These are phyloP conservation scores for Meliscaeva auricollis DNA, from an alignment of 2,888 invertebrate genomes.

Conservation along the genomic window DNA sequence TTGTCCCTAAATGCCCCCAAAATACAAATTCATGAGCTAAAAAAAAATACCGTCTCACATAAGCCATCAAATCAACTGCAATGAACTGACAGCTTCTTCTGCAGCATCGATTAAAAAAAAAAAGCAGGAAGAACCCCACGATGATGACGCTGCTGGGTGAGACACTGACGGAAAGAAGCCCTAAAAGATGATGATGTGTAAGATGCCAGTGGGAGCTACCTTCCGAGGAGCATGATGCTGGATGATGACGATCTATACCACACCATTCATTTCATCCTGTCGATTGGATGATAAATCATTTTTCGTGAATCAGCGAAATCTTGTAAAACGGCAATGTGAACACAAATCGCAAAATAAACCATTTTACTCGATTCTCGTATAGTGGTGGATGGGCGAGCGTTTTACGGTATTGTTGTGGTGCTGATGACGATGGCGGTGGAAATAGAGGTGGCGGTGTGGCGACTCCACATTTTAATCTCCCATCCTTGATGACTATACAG, in stretches of 20 bases:
- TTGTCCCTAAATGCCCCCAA: constrained; percentile 48
- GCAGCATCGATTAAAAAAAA: constrained; percentile 38
- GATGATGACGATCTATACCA: constrained; percentile 63
- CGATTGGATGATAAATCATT: constrained; percentile 77
- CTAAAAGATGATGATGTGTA: constrained; percentile 68
- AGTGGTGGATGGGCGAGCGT: constrained; percentile 6
- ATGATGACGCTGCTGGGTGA: constrained; percentile 34
- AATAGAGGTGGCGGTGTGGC: constrained; percentile 2
- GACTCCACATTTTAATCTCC: constrained; percentile 49
- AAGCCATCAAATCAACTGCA: constrained; percentile 66
- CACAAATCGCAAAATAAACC: constrained; percentile 71
- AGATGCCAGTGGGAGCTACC: constrained; percentile 57
- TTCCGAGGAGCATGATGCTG: constrained; percentile 16
- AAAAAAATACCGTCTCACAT: background rate
- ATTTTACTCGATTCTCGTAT: constrained; percentile 40
- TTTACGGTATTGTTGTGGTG: background rate
- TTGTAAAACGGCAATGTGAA: constrained; percentile 76
- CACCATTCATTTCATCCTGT: constrained; percentile 69
- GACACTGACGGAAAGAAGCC: constrained; percentile 55
- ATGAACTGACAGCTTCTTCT: constrained; percentile 61
- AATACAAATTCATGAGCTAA: constrained; percentile 10
- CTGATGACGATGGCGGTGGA: constrained; percentile 7
- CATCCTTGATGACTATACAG: constrained; percentile 31
- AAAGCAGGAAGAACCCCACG: constrained; percentile 8
- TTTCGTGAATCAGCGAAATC: constrained; percentile 77